phyloP scores from a whole-genome alignment of 2,888 invertebrate genomes.

The Prosopocoilus inquinatus region DNA sequence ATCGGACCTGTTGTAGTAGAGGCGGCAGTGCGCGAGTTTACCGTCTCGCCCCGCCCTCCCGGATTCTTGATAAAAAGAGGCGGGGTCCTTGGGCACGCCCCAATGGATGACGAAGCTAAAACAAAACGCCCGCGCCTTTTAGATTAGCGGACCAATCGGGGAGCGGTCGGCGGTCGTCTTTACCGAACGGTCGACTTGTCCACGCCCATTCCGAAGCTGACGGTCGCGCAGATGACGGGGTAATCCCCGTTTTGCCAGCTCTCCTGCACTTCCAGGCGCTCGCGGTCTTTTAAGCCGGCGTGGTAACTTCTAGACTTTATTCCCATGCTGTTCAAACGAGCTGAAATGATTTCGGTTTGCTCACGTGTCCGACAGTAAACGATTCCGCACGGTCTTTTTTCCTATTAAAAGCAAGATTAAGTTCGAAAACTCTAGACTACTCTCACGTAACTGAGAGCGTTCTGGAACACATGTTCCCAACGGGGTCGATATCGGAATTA shows the following conservation, averaged over 20 bases:
- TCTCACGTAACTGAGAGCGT: too few species aligned
- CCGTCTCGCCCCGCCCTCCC: conserved; percentile 97
- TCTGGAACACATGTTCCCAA: too few species aligned
- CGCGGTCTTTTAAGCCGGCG: conserved; percentile 74
- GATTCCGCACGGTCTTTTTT: conserved; percentile 71
- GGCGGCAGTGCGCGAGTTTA: conserved; percentile 79
- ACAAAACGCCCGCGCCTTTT: not conserved
- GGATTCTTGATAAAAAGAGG: conserved; percentile 95
- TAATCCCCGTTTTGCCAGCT: conserved; percentile 89
- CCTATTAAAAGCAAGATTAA: conserved; percentile 32
- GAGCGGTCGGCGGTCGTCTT: conserved; percentile 21
- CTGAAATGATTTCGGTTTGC: conserved; percentile 81
- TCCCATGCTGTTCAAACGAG: conserved; percentile 70
- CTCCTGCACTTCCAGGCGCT: conserved; percentile 79
- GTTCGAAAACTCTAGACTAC: not conserved
- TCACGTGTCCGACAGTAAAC: conserved; percentile 94
- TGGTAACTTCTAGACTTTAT: conserved; percentile 84
- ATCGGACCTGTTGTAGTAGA: conserved; percentile 85
- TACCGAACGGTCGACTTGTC: conserved; percentile 90
- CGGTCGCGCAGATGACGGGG: conserved; percentile 92
- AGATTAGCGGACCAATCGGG: not conserved
- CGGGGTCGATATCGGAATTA: too few species aligned
- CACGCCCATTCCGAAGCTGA: conserved; percentile 99
- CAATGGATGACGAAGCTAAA: conserved; percentile 92
- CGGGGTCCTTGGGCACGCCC: conserved; percentile 92